phyloP scores from a whole-genome alignment of 37 sponge, comb jelly and placozoan genomes.

The Geodia barretti region DNA sequence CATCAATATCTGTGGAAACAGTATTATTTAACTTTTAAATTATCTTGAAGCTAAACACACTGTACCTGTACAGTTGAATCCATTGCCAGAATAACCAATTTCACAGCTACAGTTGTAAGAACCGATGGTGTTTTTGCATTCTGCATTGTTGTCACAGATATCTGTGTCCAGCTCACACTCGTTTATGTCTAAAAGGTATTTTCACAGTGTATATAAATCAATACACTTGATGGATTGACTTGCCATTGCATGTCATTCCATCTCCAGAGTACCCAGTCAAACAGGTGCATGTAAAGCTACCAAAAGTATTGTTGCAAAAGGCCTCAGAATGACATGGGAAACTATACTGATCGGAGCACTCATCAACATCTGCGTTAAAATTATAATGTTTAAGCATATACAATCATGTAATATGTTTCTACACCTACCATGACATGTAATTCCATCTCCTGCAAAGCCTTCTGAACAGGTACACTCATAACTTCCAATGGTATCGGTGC shows the following conservation, averaged over 20 bases:
- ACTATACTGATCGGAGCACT: not conserved
- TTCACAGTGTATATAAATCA: no score
- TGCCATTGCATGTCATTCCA: slow-evolving; percentile 1
- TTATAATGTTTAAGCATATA: no score
- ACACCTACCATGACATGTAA: not conserved
- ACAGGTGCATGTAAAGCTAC: slow-evolving; percentile 50
- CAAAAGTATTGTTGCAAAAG: slow-evolving; percentile 37
- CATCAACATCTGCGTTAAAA: slow-evolving; percentile 22
- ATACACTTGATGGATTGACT: no score
- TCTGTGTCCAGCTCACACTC: not conserved
- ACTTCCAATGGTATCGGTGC: not conserved
- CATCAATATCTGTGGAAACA: no score
- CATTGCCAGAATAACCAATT: slow-evolving; percentile 18
- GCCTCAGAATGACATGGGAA: slow-evolving; percentile 9
- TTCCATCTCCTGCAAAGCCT: slow-evolving; percentile 1
- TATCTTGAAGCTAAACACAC: no score
- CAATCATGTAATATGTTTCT: no score
- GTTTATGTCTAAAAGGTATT: not conserved
- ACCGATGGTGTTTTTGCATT: slow-evolving; percentile 17
- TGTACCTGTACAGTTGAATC: slow-evolving; percentile 11
- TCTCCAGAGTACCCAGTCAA: slow-evolving; percentile 30
- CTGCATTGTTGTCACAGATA: not conserved
- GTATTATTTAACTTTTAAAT: no score
- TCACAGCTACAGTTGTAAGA: slow-evolving; percentile 9
- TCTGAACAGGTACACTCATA: not conserved